Percentiles rank a stretch among this genome's conserved stretches.
Evolutionary conservation across 2,797 vertebrate genomes (phyloP).

Genomic region (Acipenser transmontanus): DNA sequence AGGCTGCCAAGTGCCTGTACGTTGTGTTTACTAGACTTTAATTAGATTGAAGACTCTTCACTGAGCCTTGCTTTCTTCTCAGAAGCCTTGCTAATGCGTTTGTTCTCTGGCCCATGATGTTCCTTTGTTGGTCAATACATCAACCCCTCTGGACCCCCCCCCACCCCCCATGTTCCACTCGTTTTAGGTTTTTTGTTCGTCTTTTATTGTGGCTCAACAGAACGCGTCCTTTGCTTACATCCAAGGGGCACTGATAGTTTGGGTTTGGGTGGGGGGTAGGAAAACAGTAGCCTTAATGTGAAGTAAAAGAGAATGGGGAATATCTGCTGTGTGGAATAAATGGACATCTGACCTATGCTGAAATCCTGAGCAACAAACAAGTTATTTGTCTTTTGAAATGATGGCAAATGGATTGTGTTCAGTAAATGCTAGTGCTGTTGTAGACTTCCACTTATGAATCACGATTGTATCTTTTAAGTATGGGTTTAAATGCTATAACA

Average conservation of each 20-base stretch:
- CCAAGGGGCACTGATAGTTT: conserved; percentile 4
- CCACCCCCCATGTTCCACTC: conserved; percentile 28
- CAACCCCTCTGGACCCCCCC: conserved; percentile 25
- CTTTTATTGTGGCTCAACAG: conserved; percentile 31
- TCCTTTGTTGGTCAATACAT: conserved; percentile 39
- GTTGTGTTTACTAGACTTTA: conserved; percentile 33
- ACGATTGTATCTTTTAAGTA: too few relatives aligned
- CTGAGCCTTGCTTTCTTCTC: conserved; percentile 24
- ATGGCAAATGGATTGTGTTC: too few relatives aligned
- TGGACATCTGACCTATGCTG: too few relatives aligned
- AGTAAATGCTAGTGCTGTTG: too few relatives aligned
- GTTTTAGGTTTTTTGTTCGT: conserved; percentile 24
- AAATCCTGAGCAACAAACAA: too few relatives aligned
- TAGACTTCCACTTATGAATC: too few relatives aligned
- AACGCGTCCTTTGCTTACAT: conserved; percentile 19
- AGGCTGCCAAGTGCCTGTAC: neutral
- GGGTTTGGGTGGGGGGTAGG: neutral
- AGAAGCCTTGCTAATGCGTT: conserved; percentile 33
- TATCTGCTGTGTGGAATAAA: too few relatives aligned
- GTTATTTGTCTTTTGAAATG: too few relatives aligned
- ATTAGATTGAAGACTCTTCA: conserved; percentile 32
- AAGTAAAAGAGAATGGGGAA: too few relatives aligned
- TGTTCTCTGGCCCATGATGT: conserved; percentile 37
- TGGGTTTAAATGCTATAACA: too few relatives aligned
- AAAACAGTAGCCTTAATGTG: neutral